A percentile compares a stretch with the other conserved stretches of the same genome.
Evolutionary conservation across 2,113 vertebrate species (phyloP).

Genomic region (Mirza zaza): DNA sequence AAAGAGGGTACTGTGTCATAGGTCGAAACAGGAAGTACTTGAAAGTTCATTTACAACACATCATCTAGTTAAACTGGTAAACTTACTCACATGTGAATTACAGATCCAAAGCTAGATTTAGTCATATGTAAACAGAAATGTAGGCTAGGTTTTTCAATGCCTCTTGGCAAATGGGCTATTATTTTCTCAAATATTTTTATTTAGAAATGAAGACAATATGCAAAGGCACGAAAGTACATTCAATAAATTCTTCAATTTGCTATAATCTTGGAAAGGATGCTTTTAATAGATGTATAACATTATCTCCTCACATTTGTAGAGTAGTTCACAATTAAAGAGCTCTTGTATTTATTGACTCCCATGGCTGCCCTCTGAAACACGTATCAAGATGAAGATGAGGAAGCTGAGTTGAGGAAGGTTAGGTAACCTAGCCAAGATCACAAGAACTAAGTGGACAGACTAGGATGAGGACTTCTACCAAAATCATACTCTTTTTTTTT

Average conservation of each 20-base stretch:
- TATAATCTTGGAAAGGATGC: not conserved
- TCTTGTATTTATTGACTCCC: not conserved
- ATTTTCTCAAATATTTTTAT: constrained; percentile 27
- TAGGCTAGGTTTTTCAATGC: constrained; percentile 14
- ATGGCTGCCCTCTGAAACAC: not conserved
- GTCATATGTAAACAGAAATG: constrained; percentile 43
- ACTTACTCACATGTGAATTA: constrained; percentile 46
- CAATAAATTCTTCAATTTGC: not conserved
- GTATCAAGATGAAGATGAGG: not conserved
- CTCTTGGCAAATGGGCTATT: not conserved
- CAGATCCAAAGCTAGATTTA: constrained; percentile 38
- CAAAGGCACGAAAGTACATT: not conserved
- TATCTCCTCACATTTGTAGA: not conserved
- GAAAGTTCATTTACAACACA: constrained; percentile 31
- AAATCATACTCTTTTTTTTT: not conserved
- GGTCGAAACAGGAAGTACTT: constrained; percentile 42
- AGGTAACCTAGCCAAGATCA: not conserved
- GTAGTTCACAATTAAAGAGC: not conserved
- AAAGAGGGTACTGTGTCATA: not conserved
- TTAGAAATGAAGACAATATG: constrained; percentile 35
- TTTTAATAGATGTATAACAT: not conserved
- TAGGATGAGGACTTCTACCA: not conserved
- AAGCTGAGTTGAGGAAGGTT: not conserved
- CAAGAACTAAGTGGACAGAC: not conserved
- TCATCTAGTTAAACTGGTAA: constrained; percentile 34